Evolutionary conservation across 64 coral and sea anemone genomes (phyloP).

Genomic region (Stichodactyla mertensii): DNA sequence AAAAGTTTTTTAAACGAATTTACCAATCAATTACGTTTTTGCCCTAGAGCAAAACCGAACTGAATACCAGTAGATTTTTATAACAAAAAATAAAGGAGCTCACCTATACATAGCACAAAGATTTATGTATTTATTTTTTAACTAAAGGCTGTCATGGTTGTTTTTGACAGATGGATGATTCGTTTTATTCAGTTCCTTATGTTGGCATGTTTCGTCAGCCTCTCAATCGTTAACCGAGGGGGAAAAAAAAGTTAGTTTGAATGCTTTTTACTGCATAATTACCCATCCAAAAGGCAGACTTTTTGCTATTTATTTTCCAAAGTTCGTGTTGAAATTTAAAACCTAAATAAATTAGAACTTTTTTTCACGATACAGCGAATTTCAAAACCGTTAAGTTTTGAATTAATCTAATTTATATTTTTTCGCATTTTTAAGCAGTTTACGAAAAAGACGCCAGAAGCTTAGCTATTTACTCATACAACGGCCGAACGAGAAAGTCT

Average conservation of each 20-base stretch:
- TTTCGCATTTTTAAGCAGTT: background rate
- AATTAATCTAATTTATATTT: background rate
- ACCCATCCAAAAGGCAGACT: background rate
- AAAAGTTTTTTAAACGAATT: background rate
- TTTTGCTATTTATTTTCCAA: too few relatives aligned
- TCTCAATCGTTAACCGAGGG: background rate
- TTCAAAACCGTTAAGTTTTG: too few relatives aligned
- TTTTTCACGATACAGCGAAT: too few relatives aligned
- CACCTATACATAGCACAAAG: background rate
- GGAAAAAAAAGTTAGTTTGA: background rate
- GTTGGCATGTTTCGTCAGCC: background rate
- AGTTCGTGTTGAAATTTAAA: too few relatives aligned
- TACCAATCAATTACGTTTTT: background rate
- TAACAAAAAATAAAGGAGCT: background rate
- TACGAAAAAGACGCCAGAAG: background rate
- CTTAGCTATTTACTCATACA: background rate
- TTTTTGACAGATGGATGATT: constrained; percentile 20
- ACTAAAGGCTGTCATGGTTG: constrained; percentile 1
- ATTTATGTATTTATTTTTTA: background rate
- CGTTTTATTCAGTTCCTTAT: background rate
- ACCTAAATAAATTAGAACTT: too few relatives aligned
- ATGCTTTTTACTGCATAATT: background rate
- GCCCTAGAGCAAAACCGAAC: background rate
- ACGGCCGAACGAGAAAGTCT: background rate
- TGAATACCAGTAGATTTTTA: background rate